A percentile compares a stretch with the other conserved stretches of the same genome.
Conservation (phyloP, 1,140 invertebrate genomes). For the Batillaria attramentaria region DNA sequence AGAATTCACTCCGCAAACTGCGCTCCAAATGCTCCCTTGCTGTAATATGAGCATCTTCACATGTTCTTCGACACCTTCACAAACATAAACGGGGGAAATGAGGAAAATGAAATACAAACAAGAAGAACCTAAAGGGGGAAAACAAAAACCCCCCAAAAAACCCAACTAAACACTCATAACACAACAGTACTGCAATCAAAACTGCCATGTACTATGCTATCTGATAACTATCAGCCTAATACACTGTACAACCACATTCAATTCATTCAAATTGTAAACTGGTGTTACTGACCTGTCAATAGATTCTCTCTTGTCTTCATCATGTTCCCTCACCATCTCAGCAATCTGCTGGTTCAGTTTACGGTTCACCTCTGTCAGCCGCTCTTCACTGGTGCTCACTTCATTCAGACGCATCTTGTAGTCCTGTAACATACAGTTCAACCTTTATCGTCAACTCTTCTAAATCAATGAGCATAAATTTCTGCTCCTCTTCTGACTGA, state of each 20-base stretch:
- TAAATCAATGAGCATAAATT: not conserved
- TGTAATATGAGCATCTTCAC: conserved; percentile 51
- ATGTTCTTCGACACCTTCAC: conserved; percentile 46
- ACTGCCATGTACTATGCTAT: too few relatives aligned
- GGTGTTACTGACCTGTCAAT: conserved; percentile 54
- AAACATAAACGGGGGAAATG: conserved; percentile 10
- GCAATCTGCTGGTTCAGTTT: conserved; percentile 63
- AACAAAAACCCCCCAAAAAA: not conserved
- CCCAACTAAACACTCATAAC: not conserved
- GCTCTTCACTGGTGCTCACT: conserved; percentile 61
- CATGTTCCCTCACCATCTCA: conserved; percentile 64
- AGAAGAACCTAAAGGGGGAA: not conserved
- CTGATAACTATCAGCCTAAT: too few relatives aligned
- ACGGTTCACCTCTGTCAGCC: conserved; percentile 60
- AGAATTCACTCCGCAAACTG: conserved; percentile 42
- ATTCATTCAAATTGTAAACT: not conserved
- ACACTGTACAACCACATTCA: too few relatives aligned
- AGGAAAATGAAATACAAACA: not conserved
- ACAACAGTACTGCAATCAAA: not conserved
- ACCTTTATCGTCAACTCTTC: not conserved
- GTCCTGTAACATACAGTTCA: conserved; percentile 50
- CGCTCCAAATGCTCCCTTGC: conserved; percentile 44
- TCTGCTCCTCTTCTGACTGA: too few relatives aligned
- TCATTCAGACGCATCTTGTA: conserved; percentile 60
- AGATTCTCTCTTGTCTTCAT: conserved; percentile 60